Conservation (phyloP, 2,888 invertebrate species). For the Hypselothyrea guttata region DNA sequence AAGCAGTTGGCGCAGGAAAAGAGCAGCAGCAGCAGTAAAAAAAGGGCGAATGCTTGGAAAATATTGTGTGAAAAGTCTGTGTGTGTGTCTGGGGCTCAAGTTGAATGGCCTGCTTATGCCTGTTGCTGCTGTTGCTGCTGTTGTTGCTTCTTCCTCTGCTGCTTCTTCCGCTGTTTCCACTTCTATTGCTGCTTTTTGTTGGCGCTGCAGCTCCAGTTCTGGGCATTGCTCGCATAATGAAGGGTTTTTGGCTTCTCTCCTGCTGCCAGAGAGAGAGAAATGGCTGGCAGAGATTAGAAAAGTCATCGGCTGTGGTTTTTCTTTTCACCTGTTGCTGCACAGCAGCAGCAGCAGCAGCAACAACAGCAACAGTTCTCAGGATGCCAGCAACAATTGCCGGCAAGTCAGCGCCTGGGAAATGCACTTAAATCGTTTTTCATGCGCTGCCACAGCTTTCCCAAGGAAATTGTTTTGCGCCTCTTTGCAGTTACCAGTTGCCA, state of each 20-base stretch:
- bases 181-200: conserved; percentile 1
- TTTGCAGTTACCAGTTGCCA: conserved; percentile 16
- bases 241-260: conserved; percentile 49
- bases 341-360: conserved; percentile 15
- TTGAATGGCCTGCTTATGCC: conserved; percentile 68
- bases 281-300: conserved; percentile 35
- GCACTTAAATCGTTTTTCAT: conserved; percentile 74
- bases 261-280: conserved; percentile 26
- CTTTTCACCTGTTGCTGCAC: conserved; percentile 59
- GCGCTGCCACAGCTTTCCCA: conserved; percentile 67
- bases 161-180: neutral
- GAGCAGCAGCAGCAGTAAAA: conserved; percentile 33
- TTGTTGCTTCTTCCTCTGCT: neutral
- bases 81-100: conserved; percentile 47
- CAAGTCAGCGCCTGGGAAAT: conserved; percentile 69
- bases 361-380: conserved; percentile 58
- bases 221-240: conserved; percentile 58
- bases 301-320: conserved; percentile 40
- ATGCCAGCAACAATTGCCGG: conserved; percentile 53
- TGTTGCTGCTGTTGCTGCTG: neutral
- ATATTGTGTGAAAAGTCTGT: conserved; percentile 70
- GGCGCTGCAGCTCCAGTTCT: conserved; percentile 37
- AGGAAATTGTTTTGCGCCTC: conserved; percentile 63
- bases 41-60: conserved; percentile 63
- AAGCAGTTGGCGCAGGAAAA: conserved; percentile 19